Conservation (phyloP, 2,888 invertebrate genomes). For the Adelphocoris suturalis region DNA sequence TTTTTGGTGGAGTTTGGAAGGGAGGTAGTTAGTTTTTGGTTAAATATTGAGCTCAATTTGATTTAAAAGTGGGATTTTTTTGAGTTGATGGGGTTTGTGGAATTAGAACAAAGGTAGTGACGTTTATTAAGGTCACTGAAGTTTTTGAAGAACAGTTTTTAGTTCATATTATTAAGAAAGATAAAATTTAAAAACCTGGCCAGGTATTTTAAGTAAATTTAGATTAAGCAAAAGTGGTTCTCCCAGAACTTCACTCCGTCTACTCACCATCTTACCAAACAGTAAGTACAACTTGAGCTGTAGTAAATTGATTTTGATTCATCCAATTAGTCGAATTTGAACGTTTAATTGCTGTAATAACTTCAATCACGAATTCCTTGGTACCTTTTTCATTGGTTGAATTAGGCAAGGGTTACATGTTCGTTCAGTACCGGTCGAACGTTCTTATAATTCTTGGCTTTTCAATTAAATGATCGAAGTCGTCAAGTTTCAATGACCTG, state of each 20-base stretch:
- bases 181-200: neutral
- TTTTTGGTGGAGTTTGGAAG: neutral
- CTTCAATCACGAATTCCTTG: neutral
- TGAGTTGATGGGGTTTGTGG: too few species aligned
- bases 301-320: neutral
- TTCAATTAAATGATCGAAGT: neutral
- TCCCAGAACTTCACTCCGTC: neutral
- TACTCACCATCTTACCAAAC: neutral
- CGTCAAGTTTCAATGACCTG: neutral
- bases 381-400: neutral
- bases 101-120: too few species aligned
- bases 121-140: too few species aligned
- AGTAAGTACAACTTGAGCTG: slow-evolving; percentile 40
- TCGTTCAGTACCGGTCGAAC: slow-evolving; percentile 20
- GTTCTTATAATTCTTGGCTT: neutral
- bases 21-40: neutral
- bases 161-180: neutral
- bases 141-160: too few species aligned
- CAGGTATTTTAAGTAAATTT: too few species aligned
- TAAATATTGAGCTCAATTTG: slow-evolving; percentile 21
- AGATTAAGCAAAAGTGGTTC: neutral
- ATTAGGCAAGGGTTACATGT: neutral
- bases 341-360: neutral
- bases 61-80: neutral
- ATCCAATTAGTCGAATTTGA: neutral